A percentile compares a stretch with the other conserved stretches of the same genome.
Evolutionary conservation across 2,797 vertebrate species (phyloP).

Genomic region (Cephalopachus bancanus): DNA sequence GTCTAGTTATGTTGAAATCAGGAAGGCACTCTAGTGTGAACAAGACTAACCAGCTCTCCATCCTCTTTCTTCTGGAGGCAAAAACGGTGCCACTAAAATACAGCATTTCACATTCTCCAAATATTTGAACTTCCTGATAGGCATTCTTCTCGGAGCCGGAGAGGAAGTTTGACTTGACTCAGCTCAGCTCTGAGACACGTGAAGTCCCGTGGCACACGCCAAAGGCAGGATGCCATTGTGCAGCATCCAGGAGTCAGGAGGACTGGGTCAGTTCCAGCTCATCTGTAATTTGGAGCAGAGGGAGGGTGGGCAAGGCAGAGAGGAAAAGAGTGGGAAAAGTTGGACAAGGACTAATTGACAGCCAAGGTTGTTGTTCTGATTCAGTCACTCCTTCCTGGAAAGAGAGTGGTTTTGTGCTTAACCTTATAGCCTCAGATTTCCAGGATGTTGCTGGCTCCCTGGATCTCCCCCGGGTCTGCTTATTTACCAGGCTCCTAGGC

Average conservation of each 20-base stretch:
- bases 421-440: slow-evolving; percentile 62
- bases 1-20: slow-evolving; percentile 11
- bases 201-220: not conserved
- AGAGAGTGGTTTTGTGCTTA: slow-evolving; percentile 46
- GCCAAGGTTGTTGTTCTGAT: slow-evolving; percentile 52
- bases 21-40: slow-evolving; percentile 36
- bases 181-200: not conserved
- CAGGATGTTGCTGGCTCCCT: slow-evolving; percentile 72
- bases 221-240: not conserved
- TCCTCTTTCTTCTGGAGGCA: slow-evolving; percentile 8
- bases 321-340: slow-evolving; percentile 46
- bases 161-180: slow-evolving; percentile 79
- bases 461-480: slow-evolving; percentile 28
- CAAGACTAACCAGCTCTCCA: not conserved
- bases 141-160: slow-evolving; percentile 67
- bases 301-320: not conserved
- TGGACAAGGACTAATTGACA: slow-evolving; percentile 15
- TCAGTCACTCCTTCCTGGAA: slow-evolving; percentile 79
- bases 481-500: slow-evolving; percentile 64
- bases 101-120: slow-evolving; percentile 73
- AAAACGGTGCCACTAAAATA: slow-evolving; percentile 50
- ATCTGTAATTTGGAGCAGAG: not conserved
- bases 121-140: slow-evolving; percentile 79
- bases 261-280: not conserved
- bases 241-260: not conserved